phyloP scores from a whole-genome alignment of 2,888 invertebrate genomes.

The Rotaria magnacalcarata region DNA sequence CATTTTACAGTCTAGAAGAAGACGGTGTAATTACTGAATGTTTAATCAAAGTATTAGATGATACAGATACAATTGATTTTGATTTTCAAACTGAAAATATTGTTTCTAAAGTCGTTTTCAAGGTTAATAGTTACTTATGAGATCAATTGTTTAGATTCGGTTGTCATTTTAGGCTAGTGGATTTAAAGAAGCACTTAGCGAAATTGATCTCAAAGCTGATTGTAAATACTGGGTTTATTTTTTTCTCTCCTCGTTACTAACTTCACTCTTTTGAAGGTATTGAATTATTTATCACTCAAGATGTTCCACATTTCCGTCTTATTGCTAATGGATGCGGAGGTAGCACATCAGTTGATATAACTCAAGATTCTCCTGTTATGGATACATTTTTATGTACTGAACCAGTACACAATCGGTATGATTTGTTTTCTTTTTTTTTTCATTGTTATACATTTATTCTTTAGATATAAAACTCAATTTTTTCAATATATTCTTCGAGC shows the following conservation, averaged over 20 bases:
- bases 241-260: not conserved
- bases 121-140: not conserved
- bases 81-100: conserved; percentile 37
- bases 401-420: not conserved
- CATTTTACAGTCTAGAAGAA: not conserved
- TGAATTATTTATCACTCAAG: conserved; percentile 5
- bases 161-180: not conserved
- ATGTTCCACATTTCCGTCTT: conserved; percentile 20
- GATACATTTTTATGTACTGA: not conserved
- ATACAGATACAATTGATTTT: conserved; percentile 21
- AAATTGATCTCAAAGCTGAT: conserved; percentile 32
- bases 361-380: not conserved
- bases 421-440: not conserved
- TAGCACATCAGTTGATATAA: conserved; percentile 26
- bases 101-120: not conserved
- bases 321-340: conserved; percentile 30
- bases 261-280: not conserved
- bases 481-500: conserved; percentile 13
- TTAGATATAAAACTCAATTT: conserved; percentile 35
- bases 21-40: conserved; percentile 27
- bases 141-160: not conserved
- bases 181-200: conserved; percentile 21
- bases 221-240: not conserved
- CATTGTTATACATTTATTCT: not conserved
- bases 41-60: conserved; percentile 16